phyloP scores from a whole-genome alignment of 2,797 vertebrate genomes.

The Gallinago nigripennis region DNA sequence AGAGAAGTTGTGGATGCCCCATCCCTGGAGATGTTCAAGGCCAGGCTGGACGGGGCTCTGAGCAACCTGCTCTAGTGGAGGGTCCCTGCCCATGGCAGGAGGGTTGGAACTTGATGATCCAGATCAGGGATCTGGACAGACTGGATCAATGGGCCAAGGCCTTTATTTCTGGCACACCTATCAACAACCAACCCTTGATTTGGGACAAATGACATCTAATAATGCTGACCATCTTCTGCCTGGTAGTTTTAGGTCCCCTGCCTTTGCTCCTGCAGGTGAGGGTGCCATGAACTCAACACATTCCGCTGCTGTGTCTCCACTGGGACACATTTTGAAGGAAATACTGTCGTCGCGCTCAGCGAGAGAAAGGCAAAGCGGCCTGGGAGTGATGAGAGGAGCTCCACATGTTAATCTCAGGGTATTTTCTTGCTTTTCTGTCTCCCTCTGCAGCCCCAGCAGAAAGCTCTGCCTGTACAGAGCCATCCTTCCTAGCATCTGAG shows the following conservation, averaged over 20 bases:
- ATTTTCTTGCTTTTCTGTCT: not conserved
- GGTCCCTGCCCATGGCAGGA: no score
- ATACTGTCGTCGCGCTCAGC: accelerated
- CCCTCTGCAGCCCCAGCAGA: not conserved
- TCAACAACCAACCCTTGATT: not conserved
- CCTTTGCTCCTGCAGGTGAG: not conserved
- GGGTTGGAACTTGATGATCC: no score
- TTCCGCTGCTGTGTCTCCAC: not conserved
- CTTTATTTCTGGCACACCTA: not conserved
- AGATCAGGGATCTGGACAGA: no score
- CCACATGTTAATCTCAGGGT: not conserved
- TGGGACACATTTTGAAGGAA: not conserved
- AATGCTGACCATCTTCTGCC: not conserved
- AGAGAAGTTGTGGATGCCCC: no score
- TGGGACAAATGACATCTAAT: not conserved
- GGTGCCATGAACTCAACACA: not conserved
- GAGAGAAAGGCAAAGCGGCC: not conserved
- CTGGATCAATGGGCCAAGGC: no score
- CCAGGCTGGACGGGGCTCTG: no score
- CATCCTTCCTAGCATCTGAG: not conserved
- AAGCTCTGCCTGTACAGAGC: not conserved
- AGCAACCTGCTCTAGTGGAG: no score
- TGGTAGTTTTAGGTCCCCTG: not conserved
- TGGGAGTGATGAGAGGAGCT: not conserved
- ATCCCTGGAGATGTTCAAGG: no score